These are phyloP conservation scores for Lycophotia porphyrea DNA, from an alignment of 2,888 invertebrate genomes.

Conservation along the genomic window DNA sequence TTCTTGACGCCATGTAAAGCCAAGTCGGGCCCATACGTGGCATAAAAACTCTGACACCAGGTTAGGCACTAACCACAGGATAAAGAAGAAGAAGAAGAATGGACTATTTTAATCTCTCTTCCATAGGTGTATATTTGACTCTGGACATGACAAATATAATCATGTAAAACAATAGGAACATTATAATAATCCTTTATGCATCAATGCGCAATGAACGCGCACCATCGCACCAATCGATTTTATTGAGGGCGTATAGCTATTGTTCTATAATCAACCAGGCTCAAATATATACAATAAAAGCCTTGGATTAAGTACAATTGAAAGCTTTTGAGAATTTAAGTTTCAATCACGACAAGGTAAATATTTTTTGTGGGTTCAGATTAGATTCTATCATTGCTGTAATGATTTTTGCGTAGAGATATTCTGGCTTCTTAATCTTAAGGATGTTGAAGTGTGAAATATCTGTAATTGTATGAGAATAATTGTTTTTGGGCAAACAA, in stretches of 20 bases:
- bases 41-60: too few species aligned
- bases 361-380: neutral
- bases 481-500: neutral
- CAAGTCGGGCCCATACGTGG: too few species aligned
- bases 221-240: conserved; percentile 37
- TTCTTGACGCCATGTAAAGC: too few species aligned
- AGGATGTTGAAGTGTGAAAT: neutral
- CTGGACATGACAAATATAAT: neutral
- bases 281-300: conserved; percentile 10
- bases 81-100: too few species aligned
- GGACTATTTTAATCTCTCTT: neutral
- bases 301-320: neutral
- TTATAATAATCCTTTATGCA: conserved; percentile 41
- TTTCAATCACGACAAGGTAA: neutral
- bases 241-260: conserved; percentile 15
- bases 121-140: neutral
- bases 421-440: neutral
- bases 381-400: neutral
- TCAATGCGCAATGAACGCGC: conserved; percentile 39
- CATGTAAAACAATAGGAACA: conserved; percentile 33
- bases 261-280: conserved; percentile 2
- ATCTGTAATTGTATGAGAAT: neutral
- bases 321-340: neutral
- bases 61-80: too few species aligned
- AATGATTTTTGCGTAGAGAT: neutral